Percentiles rank a stretch among this genome's conserved stretches.
Conservation (phyloP, 2,113 vertebrate species). For the Eclectus roratus region DNA sequence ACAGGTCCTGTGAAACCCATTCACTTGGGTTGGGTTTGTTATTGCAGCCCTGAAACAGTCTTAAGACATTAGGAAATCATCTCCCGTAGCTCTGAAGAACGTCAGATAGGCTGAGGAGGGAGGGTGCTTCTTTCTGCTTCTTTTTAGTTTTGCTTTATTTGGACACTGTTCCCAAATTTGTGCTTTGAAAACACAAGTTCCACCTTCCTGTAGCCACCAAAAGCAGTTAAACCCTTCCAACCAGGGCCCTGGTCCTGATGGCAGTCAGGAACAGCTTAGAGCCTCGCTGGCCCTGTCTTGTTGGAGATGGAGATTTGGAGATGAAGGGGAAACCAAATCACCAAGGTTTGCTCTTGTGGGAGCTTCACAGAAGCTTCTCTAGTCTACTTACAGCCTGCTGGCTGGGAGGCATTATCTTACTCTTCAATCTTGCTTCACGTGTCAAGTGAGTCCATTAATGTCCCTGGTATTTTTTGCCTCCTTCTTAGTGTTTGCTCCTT, state of each 20-base stretch:
- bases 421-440: background rate
- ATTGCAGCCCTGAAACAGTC: background rate
- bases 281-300: background rate
- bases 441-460: background rate
- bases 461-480: background rate
- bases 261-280: background rate
- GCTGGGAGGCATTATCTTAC: background rate
- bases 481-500: background rate
- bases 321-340: background rate
- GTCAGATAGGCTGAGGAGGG: background rate
- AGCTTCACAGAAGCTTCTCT: background rate
- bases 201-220: background rate
- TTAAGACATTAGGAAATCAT: background rate
- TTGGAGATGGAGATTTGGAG: background rate
- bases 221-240: background rate
- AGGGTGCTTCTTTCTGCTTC: background rate
- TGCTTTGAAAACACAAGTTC: background rate
- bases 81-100: rapidly evolving
- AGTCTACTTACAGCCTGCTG: background rate
- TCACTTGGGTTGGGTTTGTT: background rate
- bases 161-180: background rate
- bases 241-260: background rate
- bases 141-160: background rate
- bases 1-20: background rate
- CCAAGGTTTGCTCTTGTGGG: background rate